Conservation (phyloP, 92 coral and sea anemone genomes). For the Palythoa heliodiscus region DNA sequence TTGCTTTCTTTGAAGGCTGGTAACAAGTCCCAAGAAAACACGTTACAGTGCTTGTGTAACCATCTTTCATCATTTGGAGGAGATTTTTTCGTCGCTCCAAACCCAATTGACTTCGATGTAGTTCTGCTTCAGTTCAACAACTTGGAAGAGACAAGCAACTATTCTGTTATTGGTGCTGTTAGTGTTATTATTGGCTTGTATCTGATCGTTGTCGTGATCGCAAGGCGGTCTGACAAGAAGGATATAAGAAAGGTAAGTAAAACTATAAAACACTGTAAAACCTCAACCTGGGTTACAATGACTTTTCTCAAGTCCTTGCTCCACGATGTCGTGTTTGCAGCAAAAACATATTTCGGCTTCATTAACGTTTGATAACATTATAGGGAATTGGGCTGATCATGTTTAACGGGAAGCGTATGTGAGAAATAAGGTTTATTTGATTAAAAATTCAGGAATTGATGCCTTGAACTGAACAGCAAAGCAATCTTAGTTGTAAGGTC, state of each 20-base stretch:
- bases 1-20: slow-evolving; percentile 22
- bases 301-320: neutral
- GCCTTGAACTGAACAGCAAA: too few relatives aligned
- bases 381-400: too few relatives aligned
- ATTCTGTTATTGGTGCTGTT: slow-evolving; percentile 30
- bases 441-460: too few relatives aligned
- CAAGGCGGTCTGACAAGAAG: slow-evolving; percentile 22
- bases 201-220: slow-evolving; percentile 23
- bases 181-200: slow-evolving; percentile 13
- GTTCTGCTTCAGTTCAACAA: slow-evolving; percentile 23
- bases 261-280: neutral
- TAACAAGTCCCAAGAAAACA: slow-evolving; percentile 18
- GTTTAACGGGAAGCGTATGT: too few relatives aligned
- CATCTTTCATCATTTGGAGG: slow-evolving; percentile 40
- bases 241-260: slow-evolving; percentile 9
- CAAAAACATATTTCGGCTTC: too few relatives aligned
- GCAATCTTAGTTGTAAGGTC: too few relatives aligned
- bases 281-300: neutral
- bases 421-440: too few relatives aligned
- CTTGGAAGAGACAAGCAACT: slow-evolving; percentile 32
- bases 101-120: slow-evolving; percentile 40
- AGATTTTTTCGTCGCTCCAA: slow-evolving; percentile 30
- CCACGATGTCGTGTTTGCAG: neutral
- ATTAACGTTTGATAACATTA: too few relatives aligned
- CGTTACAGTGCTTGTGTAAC: slow-evolving; percentile 24